Percentiles rank a stretch among this genome's conserved stretches.
These are phyloP conservation scores for Oryzias curvinotus DNA, from an alignment of 2,113 vertebrate species.

Conservation along the genomic window DNA sequence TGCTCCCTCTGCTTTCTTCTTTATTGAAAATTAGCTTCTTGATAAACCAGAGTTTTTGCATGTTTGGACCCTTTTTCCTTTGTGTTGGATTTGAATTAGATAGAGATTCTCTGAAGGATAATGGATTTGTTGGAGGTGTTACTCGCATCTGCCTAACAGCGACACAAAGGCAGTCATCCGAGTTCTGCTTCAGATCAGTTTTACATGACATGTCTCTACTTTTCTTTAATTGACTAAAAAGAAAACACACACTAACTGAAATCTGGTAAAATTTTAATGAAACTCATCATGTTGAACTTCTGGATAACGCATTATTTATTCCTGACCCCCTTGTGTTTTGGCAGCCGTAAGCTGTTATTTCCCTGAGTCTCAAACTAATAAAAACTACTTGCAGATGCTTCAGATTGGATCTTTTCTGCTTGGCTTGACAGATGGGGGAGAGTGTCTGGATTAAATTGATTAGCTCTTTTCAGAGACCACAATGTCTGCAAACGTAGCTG, in stretches of 20 bases:
- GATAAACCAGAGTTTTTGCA: too few relatives aligned
- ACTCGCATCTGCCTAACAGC: too few relatives aligned
- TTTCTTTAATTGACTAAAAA: too few relatives aligned
- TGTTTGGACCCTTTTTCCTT: too few relatives aligned
- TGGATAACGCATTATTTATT: not conserved
- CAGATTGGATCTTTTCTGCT: not conserved
- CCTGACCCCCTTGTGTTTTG: not conserved
- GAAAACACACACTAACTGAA: not conserved
- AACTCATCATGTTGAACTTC: not conserved
- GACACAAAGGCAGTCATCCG: too few relatives aligned
- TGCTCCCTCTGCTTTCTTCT: too few relatives aligned
- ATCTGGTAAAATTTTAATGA: not conserved
- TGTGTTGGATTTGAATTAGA: too few relatives aligned
- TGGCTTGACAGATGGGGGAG: slow-evolving; percentile 3
- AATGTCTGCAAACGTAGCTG: not conserved
- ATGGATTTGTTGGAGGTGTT: too few relatives aligned
- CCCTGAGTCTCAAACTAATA: slow-evolving; percentile 7
- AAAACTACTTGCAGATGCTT: not conserved
- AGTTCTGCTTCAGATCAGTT: too few relatives aligned
- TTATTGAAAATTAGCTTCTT: too few relatives aligned
- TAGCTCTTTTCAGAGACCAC: not conserved
- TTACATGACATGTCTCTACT: too few relatives aligned
- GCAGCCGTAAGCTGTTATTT: not conserved
- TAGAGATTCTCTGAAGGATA: too few relatives aligned
- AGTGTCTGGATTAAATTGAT: slow-evolving; percentile 5